Percentiles rank a stretch among this genome's conserved stretches.
Conservation (phyloP, 2,888 invertebrate species). For the Pyralis farinalis region DNA sequence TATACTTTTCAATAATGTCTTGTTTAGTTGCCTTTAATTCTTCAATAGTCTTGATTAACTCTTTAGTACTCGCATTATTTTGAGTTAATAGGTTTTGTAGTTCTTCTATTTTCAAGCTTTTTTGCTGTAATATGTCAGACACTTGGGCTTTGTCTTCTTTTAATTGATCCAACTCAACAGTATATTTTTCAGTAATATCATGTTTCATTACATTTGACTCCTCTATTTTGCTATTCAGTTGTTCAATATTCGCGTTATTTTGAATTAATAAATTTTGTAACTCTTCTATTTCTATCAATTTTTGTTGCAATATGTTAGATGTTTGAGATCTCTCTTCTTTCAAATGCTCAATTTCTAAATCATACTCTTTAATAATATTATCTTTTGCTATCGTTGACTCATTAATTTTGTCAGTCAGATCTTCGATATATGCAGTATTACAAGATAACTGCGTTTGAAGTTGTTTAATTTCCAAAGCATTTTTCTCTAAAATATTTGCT, state of each 20-base stretch:
- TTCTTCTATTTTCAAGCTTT: not conserved
- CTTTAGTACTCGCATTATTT: not conserved
- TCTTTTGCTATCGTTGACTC: not conserved
- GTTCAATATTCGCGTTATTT: not conserved
- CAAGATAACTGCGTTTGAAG: too few relatives aligned
- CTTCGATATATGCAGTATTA: not conserved
- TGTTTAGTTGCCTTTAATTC: slow-evolving; percentile 31
- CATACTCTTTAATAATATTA: not conserved
- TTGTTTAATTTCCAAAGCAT: too few relatives aligned
- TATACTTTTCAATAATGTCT: slow-evolving; percentile 25
- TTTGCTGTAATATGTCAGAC: not conserved
- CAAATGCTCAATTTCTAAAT: not conserved
- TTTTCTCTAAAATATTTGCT: too few relatives aligned
- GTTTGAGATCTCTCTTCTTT: not conserved
- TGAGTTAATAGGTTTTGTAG: not conserved
- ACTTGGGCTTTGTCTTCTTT: not conserved
- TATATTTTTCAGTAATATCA: not conserved
- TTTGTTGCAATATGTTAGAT: not conserved
- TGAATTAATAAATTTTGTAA: not conserved
- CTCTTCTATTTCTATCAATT: not conserved
- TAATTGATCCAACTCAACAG: not conserved
- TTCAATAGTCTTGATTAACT: slow-evolving; percentile 12
- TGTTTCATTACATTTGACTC: not conserved
- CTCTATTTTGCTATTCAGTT: not conserved
- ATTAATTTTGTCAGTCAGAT: not conserved